A percentile compares a stretch with the other conserved stretches of the same genome.
Evolutionary conservation across 2,113 vertebrate species (phyloP).

Genomic region (Eudyptes chrysolophus): DNA sequence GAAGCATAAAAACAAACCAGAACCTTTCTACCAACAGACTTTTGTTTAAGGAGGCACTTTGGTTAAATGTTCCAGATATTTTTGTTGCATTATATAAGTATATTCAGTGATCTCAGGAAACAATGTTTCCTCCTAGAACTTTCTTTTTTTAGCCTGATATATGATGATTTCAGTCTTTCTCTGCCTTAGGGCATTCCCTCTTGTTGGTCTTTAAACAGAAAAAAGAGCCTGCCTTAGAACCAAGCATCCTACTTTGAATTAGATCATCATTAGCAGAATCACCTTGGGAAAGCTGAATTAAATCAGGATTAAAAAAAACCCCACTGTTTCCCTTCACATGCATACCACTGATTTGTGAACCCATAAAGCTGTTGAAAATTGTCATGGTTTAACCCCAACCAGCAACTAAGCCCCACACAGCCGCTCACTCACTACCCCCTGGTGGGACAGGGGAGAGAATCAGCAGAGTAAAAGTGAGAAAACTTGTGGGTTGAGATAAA

Average conservation of each 20-base stretch:
- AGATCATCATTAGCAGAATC: neutral
- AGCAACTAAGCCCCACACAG: too few relatives aligned
- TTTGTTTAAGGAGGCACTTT: neutral
- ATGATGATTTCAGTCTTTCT: neutral
- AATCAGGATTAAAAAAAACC: neutral
- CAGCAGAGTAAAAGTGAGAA: too few relatives aligned
- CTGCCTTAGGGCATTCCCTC: neutral
- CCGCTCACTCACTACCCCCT: too few relatives aligned
- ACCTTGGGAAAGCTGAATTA: neutral
- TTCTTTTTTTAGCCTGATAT: neutral
- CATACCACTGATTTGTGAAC: neutral
- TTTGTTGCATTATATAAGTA: neutral
- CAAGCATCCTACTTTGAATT: neutral
- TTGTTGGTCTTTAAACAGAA: neutral
- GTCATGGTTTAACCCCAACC: too few relatives aligned
- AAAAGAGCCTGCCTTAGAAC: neutral
- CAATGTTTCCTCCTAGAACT: neutral
- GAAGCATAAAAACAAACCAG: neutral
- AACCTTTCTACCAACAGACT: neutral
- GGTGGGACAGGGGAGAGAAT: too few relatives aligned
- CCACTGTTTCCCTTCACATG: neutral
- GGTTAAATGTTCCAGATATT: neutral
- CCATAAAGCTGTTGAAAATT: neutral
- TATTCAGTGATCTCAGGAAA: neutral
- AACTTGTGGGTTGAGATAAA: too few relatives aligned